phyloP scores from a whole-genome alignment of 2,888 invertebrate genomes.

The Drosophila anomelani region DNA sequence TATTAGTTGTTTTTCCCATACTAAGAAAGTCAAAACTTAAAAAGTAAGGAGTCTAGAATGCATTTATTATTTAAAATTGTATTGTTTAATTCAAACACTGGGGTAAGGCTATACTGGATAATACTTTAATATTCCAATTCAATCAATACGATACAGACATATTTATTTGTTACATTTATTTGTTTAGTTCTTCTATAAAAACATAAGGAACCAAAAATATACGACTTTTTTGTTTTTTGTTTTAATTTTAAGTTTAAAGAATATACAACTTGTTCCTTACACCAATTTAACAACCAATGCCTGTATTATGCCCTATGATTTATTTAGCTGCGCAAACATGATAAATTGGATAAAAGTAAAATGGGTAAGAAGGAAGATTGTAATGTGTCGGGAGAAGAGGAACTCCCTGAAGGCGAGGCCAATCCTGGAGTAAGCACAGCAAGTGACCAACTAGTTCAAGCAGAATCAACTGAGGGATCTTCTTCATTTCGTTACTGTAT shows the following conservation, averaged over 20 bases:
- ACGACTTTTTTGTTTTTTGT: neutral
- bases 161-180: neutral
- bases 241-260: neutral
- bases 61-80: neutral
- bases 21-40: neutral
- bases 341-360: conserved; percentile 79
- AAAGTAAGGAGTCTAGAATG: neutral
- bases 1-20: neutral
- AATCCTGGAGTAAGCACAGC: conserved; percentile 33
- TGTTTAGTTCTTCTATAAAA: neutral
- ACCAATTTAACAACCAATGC: conserved; percentile 42
- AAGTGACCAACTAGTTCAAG: conserved; percentile 34
- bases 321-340: conserved; percentile 82
- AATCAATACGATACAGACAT: neutral
- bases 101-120: neutral
- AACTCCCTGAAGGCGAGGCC: conserved; percentile 33
- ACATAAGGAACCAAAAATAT: too few species aligned
- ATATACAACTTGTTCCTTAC: conserved; percentile 13
- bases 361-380: conserved; percentile 62
- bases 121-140: neutral
- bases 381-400: conserved; percentile 56
- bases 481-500: conserved; percentile 86
- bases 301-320: conserved; percentile 38
- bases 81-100: neutral
- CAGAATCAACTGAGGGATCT: conserved; percentile 72